A percentile compares a stretch with the other conserved stretches of the same genome.
phyloP scores from a whole-genome alignment of 2,797 vertebrate genomes.

The Coracias cyanogaster region DNA sequence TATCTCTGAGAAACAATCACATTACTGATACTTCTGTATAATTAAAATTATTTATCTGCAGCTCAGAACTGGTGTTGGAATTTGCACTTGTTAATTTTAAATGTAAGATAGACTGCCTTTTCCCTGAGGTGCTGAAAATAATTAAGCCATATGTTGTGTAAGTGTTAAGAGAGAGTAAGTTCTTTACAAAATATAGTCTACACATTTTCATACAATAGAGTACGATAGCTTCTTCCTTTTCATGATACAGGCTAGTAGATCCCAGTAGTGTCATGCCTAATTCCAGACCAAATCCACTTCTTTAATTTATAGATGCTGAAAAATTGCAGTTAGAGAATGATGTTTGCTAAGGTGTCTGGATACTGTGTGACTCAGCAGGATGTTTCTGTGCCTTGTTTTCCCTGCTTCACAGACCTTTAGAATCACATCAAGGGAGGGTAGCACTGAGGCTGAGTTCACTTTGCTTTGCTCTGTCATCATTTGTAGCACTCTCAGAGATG shows the following conservation, averaged over 20 bases:
- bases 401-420: background rate
- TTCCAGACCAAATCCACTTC: background rate
- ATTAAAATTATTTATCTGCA: constrained; percentile 6
- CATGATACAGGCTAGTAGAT: background rate
- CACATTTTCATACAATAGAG: fast-evolving
- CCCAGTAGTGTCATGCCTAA: background rate
- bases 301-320: background rate
- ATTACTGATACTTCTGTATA: background rate
- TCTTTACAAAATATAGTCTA: background rate
- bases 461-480: background rate
- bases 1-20: constrained; percentile 1
- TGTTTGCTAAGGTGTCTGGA: background rate
- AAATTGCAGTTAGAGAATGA: background rate
- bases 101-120: background rate
- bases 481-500: background rate
- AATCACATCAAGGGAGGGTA: background rate
- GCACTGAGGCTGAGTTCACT: background rate
- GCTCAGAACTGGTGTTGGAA: background rate
- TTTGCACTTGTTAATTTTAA: background rate
- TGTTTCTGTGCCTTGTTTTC: background rate
- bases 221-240: background rate
- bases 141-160: background rate
- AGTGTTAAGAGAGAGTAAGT: background rate
- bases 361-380: background rate
- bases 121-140: background rate